Base-by-base conservation (phyloP, 2,797 vertebrate species). In the Eutrigla gurnardus region DNA sequence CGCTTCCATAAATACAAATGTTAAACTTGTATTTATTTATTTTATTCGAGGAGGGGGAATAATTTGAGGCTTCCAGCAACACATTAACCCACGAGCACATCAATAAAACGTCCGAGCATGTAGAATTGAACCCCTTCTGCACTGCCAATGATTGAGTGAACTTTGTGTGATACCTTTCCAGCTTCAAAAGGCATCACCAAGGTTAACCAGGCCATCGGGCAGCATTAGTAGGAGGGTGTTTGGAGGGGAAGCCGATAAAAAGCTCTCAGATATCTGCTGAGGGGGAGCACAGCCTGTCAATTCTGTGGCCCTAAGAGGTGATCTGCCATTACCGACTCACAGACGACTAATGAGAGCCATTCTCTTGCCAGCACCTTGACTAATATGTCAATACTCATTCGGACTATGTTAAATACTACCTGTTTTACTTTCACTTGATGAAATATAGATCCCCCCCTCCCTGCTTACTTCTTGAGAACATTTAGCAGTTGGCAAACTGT, bases 341-440 rank as follows among this genome's bases (percentile, higher is more conserved):
- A 87, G 89, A 92, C 95, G 94, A 96, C 94, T 94, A 96, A 95
- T 91, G 93, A 94, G 94, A 89, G 89, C 92, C 90, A 91, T 96
- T 96, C 93, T 91, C 86, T 90, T 94, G 86, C 92, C 88, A 93
- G 89, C 85, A 86, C 92, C 89, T 89, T 92, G 89, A 92, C 93
- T 91, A 91, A 93, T 93, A 92, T 91, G 93, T 94, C 93, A 93
- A 93, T 94, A 96, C 93, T 88, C 73, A 80, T 93, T 93, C 86
- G 69, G 90, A 88, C 80, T 84, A 67, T 67, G 88, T 83, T 86
- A 87, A 91, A 91, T 68, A 82, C 83, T 89, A 89, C 87, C 81
- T 90, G 86, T 86, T 92, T 85, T 78, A 82, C 86, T 76, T 86
- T 81, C 17, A 66, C 77, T 86, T 90, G 76, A 88, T 88, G 75